phyloP scores from a whole-genome alignment of 2,113 vertebrate species.

The Rhabdornis inornatus region DNA sequence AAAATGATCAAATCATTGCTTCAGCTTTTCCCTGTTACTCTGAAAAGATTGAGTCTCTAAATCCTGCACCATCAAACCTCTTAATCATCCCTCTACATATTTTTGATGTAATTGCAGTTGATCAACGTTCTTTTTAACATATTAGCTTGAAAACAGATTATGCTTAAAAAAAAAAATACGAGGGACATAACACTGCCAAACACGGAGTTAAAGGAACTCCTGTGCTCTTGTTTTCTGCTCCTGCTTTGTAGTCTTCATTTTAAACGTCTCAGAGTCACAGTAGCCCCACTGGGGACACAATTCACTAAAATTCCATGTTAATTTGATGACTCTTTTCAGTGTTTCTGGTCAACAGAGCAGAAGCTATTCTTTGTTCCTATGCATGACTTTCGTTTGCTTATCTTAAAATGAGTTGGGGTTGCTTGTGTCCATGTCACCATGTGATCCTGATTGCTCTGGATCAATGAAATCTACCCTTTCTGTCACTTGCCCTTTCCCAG shows the following conservation, averaged over 20 bases:
- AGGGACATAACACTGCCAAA: neutral
- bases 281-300: neutral
- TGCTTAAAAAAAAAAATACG: neutral
- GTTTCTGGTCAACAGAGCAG: neutral
- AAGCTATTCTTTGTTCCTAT: neutral
- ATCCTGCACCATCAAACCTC: neutral
- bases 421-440: neutral
- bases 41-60: neutral
- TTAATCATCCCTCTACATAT: neutral
- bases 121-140: neutral
- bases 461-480: neutral
- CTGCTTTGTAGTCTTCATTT: neutral
- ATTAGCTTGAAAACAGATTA: neutral
- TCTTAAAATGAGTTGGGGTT: neutral
- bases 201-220: neutral
- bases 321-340: neutral
- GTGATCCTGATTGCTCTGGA: neutral
- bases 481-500: neutral
- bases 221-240: neutral
- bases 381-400: neutral
- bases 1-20: neutral
- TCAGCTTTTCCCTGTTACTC: neutral
- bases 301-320: neutral
- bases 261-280: neutral
- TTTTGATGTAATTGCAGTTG: neutral